These are phyloP conservation scores for Crotalus adamanteus DNA, from an alignment of 2,797 vertebrate genomes.

Conservation along the genomic window DNA sequence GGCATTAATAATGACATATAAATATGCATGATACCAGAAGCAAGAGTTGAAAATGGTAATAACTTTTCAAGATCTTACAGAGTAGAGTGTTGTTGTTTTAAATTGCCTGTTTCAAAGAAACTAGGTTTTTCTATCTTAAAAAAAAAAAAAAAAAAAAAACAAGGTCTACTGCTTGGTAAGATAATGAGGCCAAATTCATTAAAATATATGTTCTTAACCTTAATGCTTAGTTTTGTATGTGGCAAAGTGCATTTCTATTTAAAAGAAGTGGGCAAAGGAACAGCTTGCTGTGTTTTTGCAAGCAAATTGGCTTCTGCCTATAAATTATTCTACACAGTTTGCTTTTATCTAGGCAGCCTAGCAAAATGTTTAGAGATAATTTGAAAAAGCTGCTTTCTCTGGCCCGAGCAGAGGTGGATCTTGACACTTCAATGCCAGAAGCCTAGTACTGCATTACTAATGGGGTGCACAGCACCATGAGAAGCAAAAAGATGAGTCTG, in stretches of 20 bases:
- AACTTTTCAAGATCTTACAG: slow-evolving; percentile 14
- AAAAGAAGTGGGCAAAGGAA: slow-evolving; percentile 27
- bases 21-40: not conserved
- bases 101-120: not conserved
- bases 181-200: slow-evolving; percentile 54
- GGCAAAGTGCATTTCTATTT: slow-evolving; percentile 53
- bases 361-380: slow-evolving; percentile 57
- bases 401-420: slow-evolving; percentile 44
- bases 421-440: slow-evolving; percentile 43
- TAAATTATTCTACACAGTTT: slow-evolving; percentile 71
- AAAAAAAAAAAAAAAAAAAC: slow-evolving; percentile 21
- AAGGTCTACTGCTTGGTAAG: not conserved
- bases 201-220: slow-evolving; percentile 44
- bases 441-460: slow-evolving; percentile 3
- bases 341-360: slow-evolving; percentile 56
- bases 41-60: not conserved
- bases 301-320: slow-evolving; percentile 65
- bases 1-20: not conserved
- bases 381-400: slow-evolving; percentile 60
- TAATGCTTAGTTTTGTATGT: slow-evolving; percentile 28
- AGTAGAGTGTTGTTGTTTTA: slow-evolving; percentile 7
- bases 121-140: slow-evolving; percentile 34
- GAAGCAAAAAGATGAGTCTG: not conserved
- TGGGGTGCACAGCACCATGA: not conserved
- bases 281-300: slow-evolving; percentile 58